Evolutionary conservation across 2,797 vertebrate genomes (phyloP), one percentile per base, ranked within the genome.

Genomic region (Gymnothorax javanicus): DNA sequence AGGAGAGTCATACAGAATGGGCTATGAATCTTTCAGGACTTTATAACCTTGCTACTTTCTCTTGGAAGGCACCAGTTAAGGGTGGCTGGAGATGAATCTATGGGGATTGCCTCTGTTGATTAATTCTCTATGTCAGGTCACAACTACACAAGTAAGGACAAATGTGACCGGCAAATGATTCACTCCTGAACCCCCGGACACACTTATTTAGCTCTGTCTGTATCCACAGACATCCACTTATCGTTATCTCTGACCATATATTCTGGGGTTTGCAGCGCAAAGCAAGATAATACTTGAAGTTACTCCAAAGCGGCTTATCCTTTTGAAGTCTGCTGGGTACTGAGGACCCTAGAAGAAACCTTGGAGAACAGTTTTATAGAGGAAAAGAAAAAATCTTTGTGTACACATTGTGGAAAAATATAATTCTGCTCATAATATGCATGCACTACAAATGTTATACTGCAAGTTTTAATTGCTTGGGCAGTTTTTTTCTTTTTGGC

Each of bases 21-120:
- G 67, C 82, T 82, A 87, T 90, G 86, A 89, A 90, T 89, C 88
- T 89, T 90, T 43, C 64, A 82, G 84, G 87, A 67, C 84, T 87
- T 87, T 82, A 87, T 85, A 82, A 87, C 87, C 87, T 87, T 43
- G 73, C 73, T 71, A 57, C 84, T 85, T 87, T 87, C 84, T 85
- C 84, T 81, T 82, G 84, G 52, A 87, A 85, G 73, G 82, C 75
- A 82, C 60, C 75, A 85, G 60, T 87, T 85, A 69, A 87, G 87
- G 59, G 75, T 82, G 87, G 71, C 87, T 82, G 73, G 87, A 87
- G 73, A 85, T 75, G 84, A 87, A 85, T 81, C 83, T 82, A 82
- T 81, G 84, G 85, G 67, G 50, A 50, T 81, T 43, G 59, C 87
- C 62, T 20, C 64, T 85, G 33, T 81, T 84, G 87, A 87, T 87